Conservation (phyloP, 2,113 vertebrate genomes). For the Emydocephalus ijimae region DNA sequence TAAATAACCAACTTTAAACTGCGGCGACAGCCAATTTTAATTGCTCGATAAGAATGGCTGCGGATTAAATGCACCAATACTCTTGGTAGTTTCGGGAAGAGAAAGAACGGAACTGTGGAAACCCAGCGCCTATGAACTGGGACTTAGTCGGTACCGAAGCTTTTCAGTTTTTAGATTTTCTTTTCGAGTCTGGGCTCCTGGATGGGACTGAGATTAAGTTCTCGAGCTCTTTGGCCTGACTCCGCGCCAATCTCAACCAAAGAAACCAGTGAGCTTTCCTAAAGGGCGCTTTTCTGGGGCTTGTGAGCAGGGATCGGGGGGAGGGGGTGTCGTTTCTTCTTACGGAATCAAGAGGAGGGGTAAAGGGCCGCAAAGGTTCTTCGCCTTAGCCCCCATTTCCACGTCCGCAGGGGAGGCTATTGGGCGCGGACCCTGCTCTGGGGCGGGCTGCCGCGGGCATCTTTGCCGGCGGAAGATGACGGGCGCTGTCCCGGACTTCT, state of each 20-base stretch:
- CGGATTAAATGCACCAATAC: background rate
- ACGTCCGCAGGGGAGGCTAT: background rate
- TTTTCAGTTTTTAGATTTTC: background rate
- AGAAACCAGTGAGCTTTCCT: background rate
- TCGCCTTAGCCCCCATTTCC: background rate
- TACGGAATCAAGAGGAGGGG: background rate
- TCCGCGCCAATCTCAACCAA: background rate
- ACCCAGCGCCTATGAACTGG: background rate
- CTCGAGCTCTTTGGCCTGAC: no score
- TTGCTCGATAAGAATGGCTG: background rate
- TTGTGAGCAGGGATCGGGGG: background rate
- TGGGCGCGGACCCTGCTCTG: conserved; percentile 17
- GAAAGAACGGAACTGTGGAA: background rate
- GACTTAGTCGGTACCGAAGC: conserved; percentile 5
- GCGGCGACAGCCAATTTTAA: background rate
- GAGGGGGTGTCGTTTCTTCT: background rate
- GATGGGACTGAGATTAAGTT: conserved; percentile 1
- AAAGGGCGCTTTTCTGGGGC: background rate
- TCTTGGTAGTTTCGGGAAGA: background rate
- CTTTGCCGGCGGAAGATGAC: conserved; percentile 47
- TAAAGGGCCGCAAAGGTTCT: conserved; percentile 11
- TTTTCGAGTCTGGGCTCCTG: background rate
- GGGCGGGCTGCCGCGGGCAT: conserved; percentile 25
- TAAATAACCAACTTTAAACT: background rate
- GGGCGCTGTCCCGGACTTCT: conserved; percentile 32